A percentile compares a stretch with the other conserved stretches of the same genome.
Evolutionary conservation across 2,888 invertebrate species (phyloP).

Genomic region (Oscheius sp.): DNA sequence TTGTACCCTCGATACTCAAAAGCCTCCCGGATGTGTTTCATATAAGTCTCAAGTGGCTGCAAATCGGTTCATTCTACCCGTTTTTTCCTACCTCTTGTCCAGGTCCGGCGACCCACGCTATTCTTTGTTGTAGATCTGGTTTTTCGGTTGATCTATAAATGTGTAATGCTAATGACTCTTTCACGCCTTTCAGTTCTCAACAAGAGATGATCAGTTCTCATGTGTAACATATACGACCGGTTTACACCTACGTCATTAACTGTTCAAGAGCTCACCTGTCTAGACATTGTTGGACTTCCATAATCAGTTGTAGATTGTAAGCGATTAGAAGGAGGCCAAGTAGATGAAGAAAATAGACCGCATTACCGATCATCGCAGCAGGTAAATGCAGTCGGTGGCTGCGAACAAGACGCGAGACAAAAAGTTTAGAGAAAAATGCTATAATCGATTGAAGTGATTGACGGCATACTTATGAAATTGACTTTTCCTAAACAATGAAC

Average conservation of each 20-base stretch:
- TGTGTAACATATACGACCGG: slow-evolving; percentile 4
- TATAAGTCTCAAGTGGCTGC: slow-evolving; percentile 75
- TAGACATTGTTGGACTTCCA: too few species aligned
- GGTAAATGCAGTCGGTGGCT: not conserved
- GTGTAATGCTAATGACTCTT: slow-evolving; percentile 19
- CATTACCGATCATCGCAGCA: slow-evolving; percentile 12
- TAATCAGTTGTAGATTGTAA: slow-evolving; percentile 12
- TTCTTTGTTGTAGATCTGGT: slow-evolving; percentile 18
- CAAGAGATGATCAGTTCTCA: not conserved
- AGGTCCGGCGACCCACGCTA: slow-evolving; percentile 57
- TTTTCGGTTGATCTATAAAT: slow-evolving; percentile 20
- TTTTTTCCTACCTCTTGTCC: slow-evolving; percentile 47
- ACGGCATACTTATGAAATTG: too few species aligned
- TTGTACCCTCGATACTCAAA: slow-evolving; percentile 82
- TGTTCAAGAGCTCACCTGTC: not conserved
- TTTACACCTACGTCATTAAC: not conserved
- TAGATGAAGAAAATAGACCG: not conserved
- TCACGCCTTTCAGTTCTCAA: slow-evolving; percentile 18
- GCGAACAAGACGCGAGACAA: slow-evolving; percentile 2
- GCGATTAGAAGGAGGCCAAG: slow-evolving; percentile 18
- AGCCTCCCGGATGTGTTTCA: slow-evolving; percentile 84
- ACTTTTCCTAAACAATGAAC: too few species aligned
- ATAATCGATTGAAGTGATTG: slow-evolving; percentile 2
- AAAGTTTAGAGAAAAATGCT: slow-evolving; percentile 9
- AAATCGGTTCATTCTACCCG: not conserved